These are phyloP conservation scores for Eristalis tenax DNA, from an alignment of 2,888 invertebrate species.

Conservation along the genomic window DNA sequence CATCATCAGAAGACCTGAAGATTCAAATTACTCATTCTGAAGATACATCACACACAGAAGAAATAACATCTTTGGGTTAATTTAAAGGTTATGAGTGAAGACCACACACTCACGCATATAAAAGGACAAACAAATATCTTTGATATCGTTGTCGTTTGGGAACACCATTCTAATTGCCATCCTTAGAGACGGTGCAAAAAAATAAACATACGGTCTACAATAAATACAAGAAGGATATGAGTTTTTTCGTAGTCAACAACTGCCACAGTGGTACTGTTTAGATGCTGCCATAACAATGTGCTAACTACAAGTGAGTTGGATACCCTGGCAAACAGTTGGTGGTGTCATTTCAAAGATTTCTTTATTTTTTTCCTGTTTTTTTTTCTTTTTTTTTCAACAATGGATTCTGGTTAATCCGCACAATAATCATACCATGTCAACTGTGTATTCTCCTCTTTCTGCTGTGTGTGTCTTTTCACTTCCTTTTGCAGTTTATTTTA, in stretches of 20 bases:
- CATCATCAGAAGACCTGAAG: constrained; percentile 18
- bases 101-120: not conserved
- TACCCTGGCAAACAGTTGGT: constrained; percentile 28
- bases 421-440: constrained; percentile 58
- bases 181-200: constrained; percentile 14
- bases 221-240: constrained; percentile 10
- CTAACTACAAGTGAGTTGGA: constrained; percentile 33
- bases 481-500: constrained; percentile 61
- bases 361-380: constrained; percentile 23
- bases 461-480: constrained; percentile 48
- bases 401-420: constrained; percentile 65
- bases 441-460: constrained; percentile 26
- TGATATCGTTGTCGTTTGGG: not conserved
- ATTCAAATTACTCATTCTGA: constrained; percentile 18
- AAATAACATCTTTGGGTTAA: constrained; percentile 33
- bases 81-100: constrained; percentile 1
- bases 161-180: constrained; percentile 45
- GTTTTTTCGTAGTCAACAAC: too few relatives aligned
- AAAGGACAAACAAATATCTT: not conserved
- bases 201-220: not conserved
- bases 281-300: constrained; percentile 36
- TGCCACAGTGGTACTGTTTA: constrained; percentile 16
- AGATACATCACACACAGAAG: constrained; percentile 23
- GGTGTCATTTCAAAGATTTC: constrained; percentile 54
- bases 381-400: constrained; percentile 4